Evolutionary conservation across 2,113 vertebrate species (phyloP).

Genomic region (Pedionomus torquatus): DNA sequence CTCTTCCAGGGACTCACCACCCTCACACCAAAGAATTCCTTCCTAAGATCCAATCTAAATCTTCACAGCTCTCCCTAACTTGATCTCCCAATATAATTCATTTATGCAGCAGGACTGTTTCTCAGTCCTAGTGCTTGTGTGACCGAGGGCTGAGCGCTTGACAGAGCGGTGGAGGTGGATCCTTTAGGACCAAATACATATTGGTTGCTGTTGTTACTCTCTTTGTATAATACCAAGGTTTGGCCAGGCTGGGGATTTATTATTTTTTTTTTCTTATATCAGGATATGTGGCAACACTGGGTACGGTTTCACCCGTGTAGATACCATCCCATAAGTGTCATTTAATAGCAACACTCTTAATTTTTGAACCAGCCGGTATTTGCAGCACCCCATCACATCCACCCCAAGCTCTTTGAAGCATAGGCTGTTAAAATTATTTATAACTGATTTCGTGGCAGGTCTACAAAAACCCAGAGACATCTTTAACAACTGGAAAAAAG

Average conservation of each 20-base stretch:
- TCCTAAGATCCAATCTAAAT: no score
- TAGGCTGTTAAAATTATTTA: background rate
- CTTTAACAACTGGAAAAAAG: background rate
- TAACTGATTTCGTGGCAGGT: background rate
- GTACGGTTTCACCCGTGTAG: background rate
- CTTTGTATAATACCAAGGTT: background rate
- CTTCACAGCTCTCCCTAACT: no score
- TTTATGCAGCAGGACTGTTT: background rate
- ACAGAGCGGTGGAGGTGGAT: rapidly evolving
- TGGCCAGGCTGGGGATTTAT: background rate
- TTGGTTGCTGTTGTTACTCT: background rate
- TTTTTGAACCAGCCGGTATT: background rate
- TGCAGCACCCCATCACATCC: background rate
- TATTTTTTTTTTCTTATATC: background rate
- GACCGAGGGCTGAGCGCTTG: background rate
- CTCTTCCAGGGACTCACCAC: no score
- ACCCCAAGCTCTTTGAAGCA: background rate
- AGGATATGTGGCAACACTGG: background rate
- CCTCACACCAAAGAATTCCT: no score
- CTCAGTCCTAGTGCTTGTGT: background rate
- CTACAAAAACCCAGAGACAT: background rate
- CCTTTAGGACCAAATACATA: background rate
- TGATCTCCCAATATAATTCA: rapidly evolving
- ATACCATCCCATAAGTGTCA: background rate
- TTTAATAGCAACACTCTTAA: background rate